phyloP scores from a whole-genome alignment of 2,888 invertebrate genomes.

The Dugesia japonica region DNA sequence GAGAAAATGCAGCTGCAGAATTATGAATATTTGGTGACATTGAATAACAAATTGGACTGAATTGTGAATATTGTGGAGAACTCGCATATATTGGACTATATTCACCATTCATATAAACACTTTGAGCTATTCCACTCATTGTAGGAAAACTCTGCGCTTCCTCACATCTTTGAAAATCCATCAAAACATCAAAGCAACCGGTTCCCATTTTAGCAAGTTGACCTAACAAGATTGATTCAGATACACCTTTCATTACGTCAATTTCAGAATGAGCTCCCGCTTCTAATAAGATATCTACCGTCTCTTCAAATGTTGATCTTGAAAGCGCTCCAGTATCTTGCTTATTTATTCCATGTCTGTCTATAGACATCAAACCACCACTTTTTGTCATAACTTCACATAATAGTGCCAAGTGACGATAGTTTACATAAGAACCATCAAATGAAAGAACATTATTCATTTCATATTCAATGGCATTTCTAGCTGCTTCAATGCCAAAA shows the following conservation, averaged over 20 bases:
- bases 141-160: slow-evolving; percentile 82
- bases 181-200: slow-evolving; percentile 81
- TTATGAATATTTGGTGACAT: not conserved
- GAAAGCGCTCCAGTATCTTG: slow-evolving; percentile 95
- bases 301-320: slow-evolving; percentile 99
- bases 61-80: not conserved
- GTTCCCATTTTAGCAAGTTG: slow-evolving; percentile 92
- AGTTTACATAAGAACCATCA: slow-evolving; percentile 98
- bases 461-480: slow-evolving; percentile 96
- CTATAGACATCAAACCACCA: slow-evolving; percentile 99
- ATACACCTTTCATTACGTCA: slow-evolving; percentile 92
- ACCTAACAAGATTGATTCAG: slow-evolving; percentile 96
- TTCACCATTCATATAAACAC: slow-evolving; percentile 45
- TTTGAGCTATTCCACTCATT: slow-evolving; percentile 35
- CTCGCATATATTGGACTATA: slow-evolving; percentile 21
- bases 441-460: slow-evolving; percentile 98
- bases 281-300: slow-evolving; percentile 85
- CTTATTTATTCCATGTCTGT: slow-evolving; percentile 91
- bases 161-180: slow-evolving; percentile 96
- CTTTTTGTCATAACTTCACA: slow-evolving; percentile 99
- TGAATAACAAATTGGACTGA: not conserved
- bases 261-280: slow-evolving; percentile 96
- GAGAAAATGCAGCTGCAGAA: slow-evolving; percentile 78
- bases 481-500: slow-evolving; percentile 91
- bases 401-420: slow-evolving; percentile 88